A percentile compares a stretch with the other conserved stretches of the same genome.
Conservation (phyloP, 2,888 invertebrate genomes). For the Pheosia tremula region DNA sequence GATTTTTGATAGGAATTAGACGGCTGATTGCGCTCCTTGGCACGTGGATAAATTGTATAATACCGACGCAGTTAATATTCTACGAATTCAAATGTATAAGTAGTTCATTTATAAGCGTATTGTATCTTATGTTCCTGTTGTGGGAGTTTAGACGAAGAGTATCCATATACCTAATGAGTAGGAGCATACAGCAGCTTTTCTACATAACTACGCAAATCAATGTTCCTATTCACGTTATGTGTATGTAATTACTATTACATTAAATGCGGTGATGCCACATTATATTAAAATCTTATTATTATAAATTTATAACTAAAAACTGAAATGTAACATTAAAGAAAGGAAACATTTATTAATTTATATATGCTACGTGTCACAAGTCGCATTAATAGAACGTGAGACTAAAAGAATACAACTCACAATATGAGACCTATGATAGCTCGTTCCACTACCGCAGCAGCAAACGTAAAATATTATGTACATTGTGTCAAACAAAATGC, state of each 20-base stretch:
- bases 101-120: constrained; percentile 61
- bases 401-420: constrained; percentile 47
- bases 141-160: constrained; percentile 61
- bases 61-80: background rate
- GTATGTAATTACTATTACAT: constrained; percentile 18
- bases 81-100: background rate
- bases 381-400: constrained; percentile 54
- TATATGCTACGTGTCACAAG: constrained; percentile 62
- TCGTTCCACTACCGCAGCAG: constrained; percentile 36
- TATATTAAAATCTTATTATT: constrained; percentile 20
- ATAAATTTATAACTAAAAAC: constrained; percentile 24
- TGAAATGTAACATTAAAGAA: constrained; percentile 45
- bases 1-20: no score
- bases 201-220: constrained; percentile 26
- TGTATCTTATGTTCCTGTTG: constrained; percentile 54
- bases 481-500: constrained; percentile 69
- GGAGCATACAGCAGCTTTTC: constrained; percentile 14
- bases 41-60: background rate
- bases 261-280: constrained; percentile 19
- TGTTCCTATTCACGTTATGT: constrained; percentile 31
- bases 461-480: constrained; percentile 47
- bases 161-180: constrained; percentile 48
- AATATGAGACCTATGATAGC: constrained; percentile 33
- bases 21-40: background rate
- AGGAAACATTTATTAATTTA: constrained; percentile 65